These are phyloP conservation scores for Mustela nigripes DNA, from an alignment of 2,113 vertebrate genomes.

Conservation along the genomic window DNA sequence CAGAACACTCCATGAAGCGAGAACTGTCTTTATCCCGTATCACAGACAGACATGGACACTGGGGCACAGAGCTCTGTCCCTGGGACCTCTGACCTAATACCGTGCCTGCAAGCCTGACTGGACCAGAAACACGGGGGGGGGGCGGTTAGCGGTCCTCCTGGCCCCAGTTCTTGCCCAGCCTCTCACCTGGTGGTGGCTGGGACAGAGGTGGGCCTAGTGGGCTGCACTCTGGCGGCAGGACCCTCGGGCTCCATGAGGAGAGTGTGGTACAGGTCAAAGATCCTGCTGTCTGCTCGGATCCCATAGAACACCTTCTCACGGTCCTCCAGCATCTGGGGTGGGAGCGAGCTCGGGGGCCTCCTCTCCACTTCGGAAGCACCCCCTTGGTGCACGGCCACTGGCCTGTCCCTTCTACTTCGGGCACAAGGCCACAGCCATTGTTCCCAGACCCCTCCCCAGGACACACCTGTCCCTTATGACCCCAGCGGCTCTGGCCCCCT, in stretches of 20 bases:
- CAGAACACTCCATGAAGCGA: background rate
- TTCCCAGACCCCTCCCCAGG: background rate
- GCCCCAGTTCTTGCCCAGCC: background rate
- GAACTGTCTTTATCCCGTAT: background rate
- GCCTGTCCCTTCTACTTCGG: background rate
- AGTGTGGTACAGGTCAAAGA: slow-evolving; percentile 90
- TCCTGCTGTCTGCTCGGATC: slow-evolving; percentile 86
- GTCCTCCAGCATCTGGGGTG: slow-evolving; percentile 84
- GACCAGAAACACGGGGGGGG: rapidly evolving
- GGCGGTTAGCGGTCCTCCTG: background rate
- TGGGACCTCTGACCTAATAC: background rate
- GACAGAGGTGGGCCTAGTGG: rapidly evolving
- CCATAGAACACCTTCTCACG: slow-evolving; percentile 90
- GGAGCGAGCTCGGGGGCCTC: background rate
- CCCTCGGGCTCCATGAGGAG: slow-evolving; percentile 89
- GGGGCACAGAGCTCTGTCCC: background rate
- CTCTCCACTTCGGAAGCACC: rapidly evolving
- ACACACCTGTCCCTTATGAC: background rate
- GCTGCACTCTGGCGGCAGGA: rapidly evolving
- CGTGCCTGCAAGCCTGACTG: background rate
- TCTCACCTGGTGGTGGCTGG: slow-evolving; percentile 88
- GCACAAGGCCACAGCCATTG: background rate
- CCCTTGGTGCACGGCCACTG: background rate
- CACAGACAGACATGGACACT: background rate
- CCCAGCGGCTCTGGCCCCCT: background rate